A percentile compares a stretch with the other conserved stretches of the same genome.
Conservation (phyloP, 2,797 vertebrate genomes). For the Sebastes diaconus region DNA sequence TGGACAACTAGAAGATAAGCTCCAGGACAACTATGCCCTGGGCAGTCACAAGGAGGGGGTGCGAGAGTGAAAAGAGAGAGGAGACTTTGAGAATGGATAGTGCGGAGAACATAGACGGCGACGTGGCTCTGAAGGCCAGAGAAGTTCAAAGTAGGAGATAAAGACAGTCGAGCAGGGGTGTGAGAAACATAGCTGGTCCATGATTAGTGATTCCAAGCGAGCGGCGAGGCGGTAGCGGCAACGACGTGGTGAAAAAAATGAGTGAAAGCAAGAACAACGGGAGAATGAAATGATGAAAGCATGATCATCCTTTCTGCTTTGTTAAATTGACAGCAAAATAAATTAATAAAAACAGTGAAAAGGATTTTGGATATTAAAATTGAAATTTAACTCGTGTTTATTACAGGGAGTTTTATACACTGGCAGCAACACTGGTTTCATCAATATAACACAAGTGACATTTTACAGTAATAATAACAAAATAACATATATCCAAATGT, state of each 20-base stretch:
- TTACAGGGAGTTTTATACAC: background rate
- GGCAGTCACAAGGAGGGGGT: conserved; percentile 46
- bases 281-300: conserved; percentile 18
- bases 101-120: conserved; percentile 26
- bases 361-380: background rate
- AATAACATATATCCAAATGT: background rate
- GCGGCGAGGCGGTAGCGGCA: background rate
- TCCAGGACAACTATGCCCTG: conserved; percentile 50
- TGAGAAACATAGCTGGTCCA: conserved; percentile 24
- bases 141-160: conserved; percentile 53
- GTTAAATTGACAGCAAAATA: background rate
- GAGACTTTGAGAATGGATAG: conserved; percentile 39
- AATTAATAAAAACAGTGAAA: conserved; percentile 1
- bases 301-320: background rate
- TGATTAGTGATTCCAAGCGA: conserved; percentile 13
- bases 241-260: background rate
- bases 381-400: background rate
- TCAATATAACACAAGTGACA: background rate
- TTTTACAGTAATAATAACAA: conserved; percentile 1
- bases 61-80: conserved; percentile 2
- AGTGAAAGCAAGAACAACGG: background rate
- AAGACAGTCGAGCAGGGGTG: conserved; percentile 29
- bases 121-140: conserved; percentile 40
- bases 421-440: background rate
- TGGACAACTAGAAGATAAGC: conserved; percentile 72